phyloP scores from a whole-genome alignment of 1,140 invertebrate species.

The Oncopeltus fasciatus region DNA sequence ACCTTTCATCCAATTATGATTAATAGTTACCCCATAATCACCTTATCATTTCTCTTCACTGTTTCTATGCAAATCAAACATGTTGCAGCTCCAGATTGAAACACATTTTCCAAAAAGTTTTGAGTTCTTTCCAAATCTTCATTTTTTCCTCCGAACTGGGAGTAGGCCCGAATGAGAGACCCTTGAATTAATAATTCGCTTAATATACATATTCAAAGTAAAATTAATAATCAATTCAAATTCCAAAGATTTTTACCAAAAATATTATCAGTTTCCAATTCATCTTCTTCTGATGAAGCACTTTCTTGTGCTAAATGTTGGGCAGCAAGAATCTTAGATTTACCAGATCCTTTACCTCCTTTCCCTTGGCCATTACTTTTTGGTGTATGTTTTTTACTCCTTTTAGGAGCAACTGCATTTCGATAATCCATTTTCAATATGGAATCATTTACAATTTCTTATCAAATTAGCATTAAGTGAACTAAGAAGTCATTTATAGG shows the following conservation, averaged over 20 bases:
- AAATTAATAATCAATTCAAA: background rate
- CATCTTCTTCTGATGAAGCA: conserved; percentile 34
- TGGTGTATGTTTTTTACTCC: background rate
- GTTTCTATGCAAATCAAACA: conserved; percentile 86
- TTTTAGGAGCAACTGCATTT: background rate
- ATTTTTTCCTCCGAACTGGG: conserved; percentile 28
- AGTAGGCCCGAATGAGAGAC: conserved; percentile 33
- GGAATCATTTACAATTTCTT: too few species aligned
- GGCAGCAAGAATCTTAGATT: conserved; percentile 29
- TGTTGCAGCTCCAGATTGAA: conserved; percentile 60
- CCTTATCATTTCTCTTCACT: conserved; percentile 63
- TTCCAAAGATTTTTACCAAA: conserved; percentile 29
- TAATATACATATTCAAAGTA: background rate
- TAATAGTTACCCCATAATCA: too few species aligned
- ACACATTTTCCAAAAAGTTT: conserved; percentile 54
- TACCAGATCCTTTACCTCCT: background rate
- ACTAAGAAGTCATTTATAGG: too few species aligned
- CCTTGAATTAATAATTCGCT: conserved; percentile 23
- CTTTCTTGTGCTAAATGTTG: conserved; percentile 40
- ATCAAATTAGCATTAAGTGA: too few species aligned
- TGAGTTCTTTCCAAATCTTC: conserved; percentile 43
- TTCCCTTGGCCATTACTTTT: background rate
- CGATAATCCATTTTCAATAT: background rate
- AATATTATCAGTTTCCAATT: conserved; percentile 35
- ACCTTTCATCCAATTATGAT: background rate